Base-by-base conservation (phyloP, 2,888 invertebrate species). In the Elysia crispata region DNA sequence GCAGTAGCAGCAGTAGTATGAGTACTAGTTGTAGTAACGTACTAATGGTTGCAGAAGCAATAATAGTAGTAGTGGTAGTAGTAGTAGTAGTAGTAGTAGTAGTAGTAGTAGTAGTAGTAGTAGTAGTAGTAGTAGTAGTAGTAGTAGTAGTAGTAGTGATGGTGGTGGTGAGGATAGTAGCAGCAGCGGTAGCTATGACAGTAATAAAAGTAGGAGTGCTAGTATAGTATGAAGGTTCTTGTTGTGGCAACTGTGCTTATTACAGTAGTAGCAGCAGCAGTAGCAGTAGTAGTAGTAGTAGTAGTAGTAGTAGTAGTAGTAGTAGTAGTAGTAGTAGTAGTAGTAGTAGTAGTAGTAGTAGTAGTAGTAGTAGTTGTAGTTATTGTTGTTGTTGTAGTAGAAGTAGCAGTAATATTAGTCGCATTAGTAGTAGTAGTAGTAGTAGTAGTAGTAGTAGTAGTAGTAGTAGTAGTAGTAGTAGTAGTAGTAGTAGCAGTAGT, bases 371-470 rank as follows among this genome's bases (percentile, higher is more conserved):
- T n/a, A n/a, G n/a, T n/a, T n/a, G n/a, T n/a, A n/a, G n/a, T n/a
- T n/a, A n/a, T n/a, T n/a, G n/a, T n/a, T n/a, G n/a, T n/a, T n/a
- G n/a, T n/a, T n/a, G n/a, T n/a, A n/a, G n/a, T n/a, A n/a, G n/a
- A n/a, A n/a, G n/a, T n/a, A n/a, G n/a, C n/a, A n/a, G n/a, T n/a
- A n/a, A n/a, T 57, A 31, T 74, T 5, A 30, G n/a, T n/a, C n/a
- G n/a, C n/a, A n/a, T n/a, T n/a, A n/a, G n/a, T n/a, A n/a, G n/a
- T n/a, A n/a, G n/a, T 74, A 74, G 60, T 57, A 74, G 74, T 74
- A 57, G 18, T 74, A 74, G 60, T 74, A 57, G 74, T 57, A 57
- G 74, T 57, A 74, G 74, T 74, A 74, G 57, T 74, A 57, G 74
- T 57, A 28, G 74, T 57, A 57, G 74, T 57, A 74, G 74, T 74